Conservation (phyloP, 2,113 vertebrate genomes). For the Leptobrachium ailaonicum region DNA sequence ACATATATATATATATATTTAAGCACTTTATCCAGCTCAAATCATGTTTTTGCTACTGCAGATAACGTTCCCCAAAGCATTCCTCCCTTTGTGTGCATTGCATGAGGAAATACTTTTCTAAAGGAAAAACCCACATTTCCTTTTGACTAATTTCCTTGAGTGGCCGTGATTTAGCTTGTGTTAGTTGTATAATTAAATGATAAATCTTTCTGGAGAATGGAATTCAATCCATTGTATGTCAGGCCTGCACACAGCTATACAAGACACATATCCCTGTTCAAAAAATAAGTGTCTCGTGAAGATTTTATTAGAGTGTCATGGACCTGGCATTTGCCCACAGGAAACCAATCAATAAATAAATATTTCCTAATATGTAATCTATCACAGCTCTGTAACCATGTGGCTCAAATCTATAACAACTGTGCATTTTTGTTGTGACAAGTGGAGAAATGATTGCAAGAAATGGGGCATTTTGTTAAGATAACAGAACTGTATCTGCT, state of each 20-base stretch:
- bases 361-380: slow-evolving; percentile 38
- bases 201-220: slow-evolving; percentile 43
- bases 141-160: slow-evolving; percentile 42
- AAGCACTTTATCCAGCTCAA: not conserved
- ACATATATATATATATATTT: not conserved
- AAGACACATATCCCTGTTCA: slow-evolving; percentile 17
- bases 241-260: slow-evolving; percentile 30
- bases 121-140: slow-evolving; percentile 34
- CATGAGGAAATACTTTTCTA: not conserved
- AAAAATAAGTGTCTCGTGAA: not conserved
- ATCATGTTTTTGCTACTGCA: not conserved
- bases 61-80: not conserved
- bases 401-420: not conserved
- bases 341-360: slow-evolving; percentile 42
- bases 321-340: slow-evolving; percentile 25
- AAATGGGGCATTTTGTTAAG: not conserved
- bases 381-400: slow-evolving; percentile 14
- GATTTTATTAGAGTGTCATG: slow-evolving; percentile 36
- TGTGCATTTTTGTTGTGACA: slow-evolving; percentile 7
- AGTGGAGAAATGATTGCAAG: slow-evolving; percentile 18
- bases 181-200: slow-evolving; percentile 43
- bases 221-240: slow-evolving; percentile 46
- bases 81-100: not conserved
- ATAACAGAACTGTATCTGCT: slow-evolving; percentile 9
- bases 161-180: slow-evolving; percentile 39